A percentile compares a stretch with the other conserved stretches of the same genome.
These are phyloP conservation scores for Hemaris fuciformis DNA, from an alignment of 2,888 invertebrate genomes.

Conservation along the genomic window DNA sequence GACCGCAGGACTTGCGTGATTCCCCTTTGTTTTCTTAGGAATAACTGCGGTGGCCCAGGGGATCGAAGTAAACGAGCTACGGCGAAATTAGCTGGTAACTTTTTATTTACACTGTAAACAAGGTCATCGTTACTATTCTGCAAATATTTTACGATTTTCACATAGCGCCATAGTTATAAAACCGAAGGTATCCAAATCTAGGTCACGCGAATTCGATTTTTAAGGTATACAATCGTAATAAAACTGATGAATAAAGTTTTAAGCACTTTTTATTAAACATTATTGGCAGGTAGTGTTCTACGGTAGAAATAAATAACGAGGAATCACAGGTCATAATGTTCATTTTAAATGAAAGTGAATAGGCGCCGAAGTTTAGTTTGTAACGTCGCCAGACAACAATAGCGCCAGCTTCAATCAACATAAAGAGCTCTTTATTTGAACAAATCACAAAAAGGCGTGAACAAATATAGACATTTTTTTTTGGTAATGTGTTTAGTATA, in stretches of 20 bases:
- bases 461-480: slow-evolving; percentile 8
- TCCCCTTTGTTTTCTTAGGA: slow-evolving; percentile 48
- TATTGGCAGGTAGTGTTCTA: neutral
- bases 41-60: slow-evolving; percentile 36
- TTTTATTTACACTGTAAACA: slow-evolving; percentile 36
- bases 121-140: slow-evolving; percentile 29
- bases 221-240: neutral
- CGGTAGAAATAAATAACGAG: neutral
- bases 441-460: slow-evolving; percentile 44
- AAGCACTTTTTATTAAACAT: neutral
- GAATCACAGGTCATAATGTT: neutral
- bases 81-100: slow-evolving; percentile 41
- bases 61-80: slow-evolving; percentile 34
- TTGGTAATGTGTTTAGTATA: neutral
- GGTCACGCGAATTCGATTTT: slow-evolving; percentile 7
- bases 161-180: neutral
- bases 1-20: slow-evolving; percentile 37
- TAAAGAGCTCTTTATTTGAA: slow-evolving; percentile 53
- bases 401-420: slow-evolving; percentile 54
- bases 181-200: slow-evolving; percentile 5
- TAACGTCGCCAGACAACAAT: slow-evolving; percentile 42
- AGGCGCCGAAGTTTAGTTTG: neutral
- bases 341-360: slow-evolving; percentile 1
- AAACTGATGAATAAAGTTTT: neutral
- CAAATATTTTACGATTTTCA: slow-evolving; percentile 17